Percentiles rank a stretch among this genome's conserved stretches.
Conservation (phyloP, 2,113 vertebrate genomes). For the Porphyrio hochstetteri region DNA sequence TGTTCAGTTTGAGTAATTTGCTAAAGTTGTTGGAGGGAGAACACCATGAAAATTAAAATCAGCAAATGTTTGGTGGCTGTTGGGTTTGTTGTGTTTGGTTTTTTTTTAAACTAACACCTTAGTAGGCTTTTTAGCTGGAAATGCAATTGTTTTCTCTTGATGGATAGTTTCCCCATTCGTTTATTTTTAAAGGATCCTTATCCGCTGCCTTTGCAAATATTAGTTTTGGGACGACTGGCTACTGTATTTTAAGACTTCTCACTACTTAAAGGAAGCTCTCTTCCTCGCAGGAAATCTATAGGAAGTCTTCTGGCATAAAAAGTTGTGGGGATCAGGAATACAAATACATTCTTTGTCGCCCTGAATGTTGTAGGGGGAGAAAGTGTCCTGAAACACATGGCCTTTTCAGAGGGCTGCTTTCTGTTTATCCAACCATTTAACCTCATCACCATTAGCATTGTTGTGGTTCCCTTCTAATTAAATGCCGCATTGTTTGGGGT, state of each 20-base stretch:
- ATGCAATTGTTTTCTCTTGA: background rate
- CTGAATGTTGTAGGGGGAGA: background rate
- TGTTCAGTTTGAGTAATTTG: background rate
- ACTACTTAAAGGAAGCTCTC: slow-evolving; percentile 7
- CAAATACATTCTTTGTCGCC: slow-evolving; percentile 50
- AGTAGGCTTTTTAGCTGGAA: background rate
- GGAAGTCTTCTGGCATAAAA: slow-evolving; percentile 17
- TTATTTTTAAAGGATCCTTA: slow-evolving; percentile 9
- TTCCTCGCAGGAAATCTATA: slow-evolving; percentile 39
- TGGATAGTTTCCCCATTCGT: background rate
- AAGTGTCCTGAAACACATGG: background rate
- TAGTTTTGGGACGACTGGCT: slow-evolving; percentile 43
- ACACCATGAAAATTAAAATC: background rate
- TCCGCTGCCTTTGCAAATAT: slow-evolving; percentile 43
- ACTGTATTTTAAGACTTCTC: background rate
- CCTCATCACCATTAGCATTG: slow-evolving; percentile 45
- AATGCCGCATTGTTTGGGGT: slow-evolving; percentile 28
- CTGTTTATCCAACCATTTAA: slow-evolving; percentile 63
- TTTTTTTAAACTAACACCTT: background rate
- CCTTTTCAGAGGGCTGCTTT: slow-evolving; percentile 49
- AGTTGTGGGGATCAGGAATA: slow-evolving; percentile 34
- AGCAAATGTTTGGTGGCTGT: background rate
- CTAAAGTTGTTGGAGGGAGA: background rate
- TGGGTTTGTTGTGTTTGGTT: background rate
- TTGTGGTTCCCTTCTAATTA: slow-evolving; percentile 60